Evolutionary conservation across 53 echinoderm and acorn worm species (phyloP).

Genomic region (Echinarachnius parma): DNA sequence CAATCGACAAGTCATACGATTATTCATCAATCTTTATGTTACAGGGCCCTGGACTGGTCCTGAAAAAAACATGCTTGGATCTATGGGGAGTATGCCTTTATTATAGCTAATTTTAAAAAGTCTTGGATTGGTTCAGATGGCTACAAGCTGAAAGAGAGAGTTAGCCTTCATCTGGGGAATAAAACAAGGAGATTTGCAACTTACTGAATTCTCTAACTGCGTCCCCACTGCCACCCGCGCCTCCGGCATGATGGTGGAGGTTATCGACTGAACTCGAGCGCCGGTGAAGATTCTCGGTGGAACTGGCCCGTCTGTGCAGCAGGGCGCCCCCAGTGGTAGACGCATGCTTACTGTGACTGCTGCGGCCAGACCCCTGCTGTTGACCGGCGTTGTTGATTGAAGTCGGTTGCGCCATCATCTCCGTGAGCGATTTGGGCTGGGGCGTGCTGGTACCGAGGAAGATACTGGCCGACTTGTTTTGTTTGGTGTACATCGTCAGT

Average conservation of each 20-base stretch:
- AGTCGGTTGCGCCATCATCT: constrained; percentile 58
- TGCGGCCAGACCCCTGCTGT: neutral
- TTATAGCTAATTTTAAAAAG: too few species aligned
- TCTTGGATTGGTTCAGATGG: too few species aligned
- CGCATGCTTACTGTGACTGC: neutral
- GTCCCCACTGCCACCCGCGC: constrained; percentile 3
- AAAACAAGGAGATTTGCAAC: neutral
- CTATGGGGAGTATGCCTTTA: too few species aligned
- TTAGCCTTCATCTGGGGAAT: too few species aligned
- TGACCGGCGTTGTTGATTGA: constrained; percentile 29
- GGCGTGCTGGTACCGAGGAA: constrained; percentile 77
- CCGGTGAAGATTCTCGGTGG: constrained; percentile 12
- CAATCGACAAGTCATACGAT: too few species aligned
- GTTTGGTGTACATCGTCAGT: constrained; percentile 93
- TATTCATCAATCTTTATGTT: too few species aligned
- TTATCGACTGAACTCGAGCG: neutral
- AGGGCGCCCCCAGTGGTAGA: neutral
- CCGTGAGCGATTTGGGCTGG: constrained; percentile 52
- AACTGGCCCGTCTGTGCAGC: constrained; percentile 33
- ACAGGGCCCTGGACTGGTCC: too few species aligned
- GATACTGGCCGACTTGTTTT: constrained; percentile 98
- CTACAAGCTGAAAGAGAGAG: too few species aligned
- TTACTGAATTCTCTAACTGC: constrained; percentile 14
- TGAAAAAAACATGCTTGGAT: too few species aligned
- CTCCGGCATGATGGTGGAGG: neutral